These are phyloP conservation scores for Caenorhabditis sp. DNA, from an alignment of 2,888 invertebrate species.

Conservation along the genomic window DNA sequence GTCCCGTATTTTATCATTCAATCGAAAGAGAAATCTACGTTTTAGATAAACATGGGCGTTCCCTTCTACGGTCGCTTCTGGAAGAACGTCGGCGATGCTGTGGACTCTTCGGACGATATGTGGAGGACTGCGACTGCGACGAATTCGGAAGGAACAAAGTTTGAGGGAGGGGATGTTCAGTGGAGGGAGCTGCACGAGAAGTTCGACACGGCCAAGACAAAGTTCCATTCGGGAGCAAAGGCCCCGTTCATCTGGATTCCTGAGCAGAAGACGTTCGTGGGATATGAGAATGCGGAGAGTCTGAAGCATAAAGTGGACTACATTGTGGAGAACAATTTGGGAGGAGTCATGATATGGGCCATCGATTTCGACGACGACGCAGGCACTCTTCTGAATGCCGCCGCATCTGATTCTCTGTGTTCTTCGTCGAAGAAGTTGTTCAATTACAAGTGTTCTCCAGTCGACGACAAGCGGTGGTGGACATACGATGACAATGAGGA, in stretches of 20 bases:
- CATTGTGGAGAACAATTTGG: slow-evolving; percentile 75
- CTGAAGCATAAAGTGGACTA: slow-evolving; percentile 78
- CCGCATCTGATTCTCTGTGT: slow-evolving; percentile 43
- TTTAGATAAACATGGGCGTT: slow-evolving; percentile 80
- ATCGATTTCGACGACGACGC: slow-evolving; percentile 81
- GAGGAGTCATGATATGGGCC: slow-evolving; percentile 83
- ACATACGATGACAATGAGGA: slow-evolving; percentile 79
- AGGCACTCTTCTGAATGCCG: slow-evolving; percentile 73
- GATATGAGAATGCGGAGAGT: slow-evolving; percentile 80
- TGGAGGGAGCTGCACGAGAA: slow-evolving; percentile 72
- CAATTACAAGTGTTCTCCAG: slow-evolving; percentile 78
- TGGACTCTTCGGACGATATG: slow-evolving; percentile 80
- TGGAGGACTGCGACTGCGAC: slow-evolving; percentile 79
- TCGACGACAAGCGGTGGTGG: slow-evolving; percentile 82
- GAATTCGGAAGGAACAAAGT: slow-evolving; percentile 69
- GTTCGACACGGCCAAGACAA: slow-evolving; percentile 57
- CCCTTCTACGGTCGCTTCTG: slow-evolving; percentile 82
- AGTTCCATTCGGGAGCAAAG: slow-evolving; percentile 76
- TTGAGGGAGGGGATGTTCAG: slow-evolving; percentile 78
- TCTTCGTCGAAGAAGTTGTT: slow-evolving; percentile 41
- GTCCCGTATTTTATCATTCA: background rate
- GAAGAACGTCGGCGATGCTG: slow-evolving; percentile 80
- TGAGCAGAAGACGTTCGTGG: slow-evolving; percentile 74
- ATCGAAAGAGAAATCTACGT: background rate
- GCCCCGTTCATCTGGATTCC: slow-evolving; percentile 77